These are phyloP conservation scores for Phalacrocorax aristotelis DNA, from an alignment of 2,113 vertebrate genomes.

Conservation along the genomic window DNA sequence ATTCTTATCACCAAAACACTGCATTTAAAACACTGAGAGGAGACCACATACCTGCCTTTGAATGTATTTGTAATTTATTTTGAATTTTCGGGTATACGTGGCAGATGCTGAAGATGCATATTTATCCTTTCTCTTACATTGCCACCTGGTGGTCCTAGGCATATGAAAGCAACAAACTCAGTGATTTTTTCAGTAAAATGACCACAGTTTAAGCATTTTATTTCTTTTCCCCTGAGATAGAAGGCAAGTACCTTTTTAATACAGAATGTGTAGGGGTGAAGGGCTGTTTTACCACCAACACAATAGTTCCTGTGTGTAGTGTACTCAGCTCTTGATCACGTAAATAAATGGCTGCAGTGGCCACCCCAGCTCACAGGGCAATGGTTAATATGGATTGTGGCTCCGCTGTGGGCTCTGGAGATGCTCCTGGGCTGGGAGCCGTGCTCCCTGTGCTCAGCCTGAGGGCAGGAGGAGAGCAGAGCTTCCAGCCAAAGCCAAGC, in stretches of 20 bases:
- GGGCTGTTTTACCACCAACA: not conserved
- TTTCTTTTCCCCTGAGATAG: not conserved
- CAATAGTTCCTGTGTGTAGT: fast-evolving
- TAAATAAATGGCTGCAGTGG: not conserved
- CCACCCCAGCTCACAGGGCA: not conserved
- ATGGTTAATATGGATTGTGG: not conserved
- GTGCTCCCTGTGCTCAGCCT: not conserved
- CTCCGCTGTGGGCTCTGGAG: not conserved
- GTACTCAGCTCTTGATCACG: not conserved
- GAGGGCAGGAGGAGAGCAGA: not conserved
- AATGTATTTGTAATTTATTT: not conserved
- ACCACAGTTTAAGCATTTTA: not conserved
- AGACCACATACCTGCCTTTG: not conserved
- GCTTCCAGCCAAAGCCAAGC: not conserved
- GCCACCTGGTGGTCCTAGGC: conserved; percentile 54
- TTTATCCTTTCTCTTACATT: conserved; percentile 47
- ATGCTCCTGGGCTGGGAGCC: not conserved
- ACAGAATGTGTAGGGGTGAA: not conserved
- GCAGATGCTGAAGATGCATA: not conserved
- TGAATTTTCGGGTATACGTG: not conserved
- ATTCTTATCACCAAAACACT: not conserved
- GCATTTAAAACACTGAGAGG: not conserved
- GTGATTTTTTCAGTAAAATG: not conserved
- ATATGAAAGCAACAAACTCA: not conserved
- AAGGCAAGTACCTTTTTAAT: not conserved